Evolutionary conservation across 2,888 invertebrate genomes (phyloP), one percentile per base, ranked within the genome.

Genomic region (Drosophila hamatofila): DNA sequence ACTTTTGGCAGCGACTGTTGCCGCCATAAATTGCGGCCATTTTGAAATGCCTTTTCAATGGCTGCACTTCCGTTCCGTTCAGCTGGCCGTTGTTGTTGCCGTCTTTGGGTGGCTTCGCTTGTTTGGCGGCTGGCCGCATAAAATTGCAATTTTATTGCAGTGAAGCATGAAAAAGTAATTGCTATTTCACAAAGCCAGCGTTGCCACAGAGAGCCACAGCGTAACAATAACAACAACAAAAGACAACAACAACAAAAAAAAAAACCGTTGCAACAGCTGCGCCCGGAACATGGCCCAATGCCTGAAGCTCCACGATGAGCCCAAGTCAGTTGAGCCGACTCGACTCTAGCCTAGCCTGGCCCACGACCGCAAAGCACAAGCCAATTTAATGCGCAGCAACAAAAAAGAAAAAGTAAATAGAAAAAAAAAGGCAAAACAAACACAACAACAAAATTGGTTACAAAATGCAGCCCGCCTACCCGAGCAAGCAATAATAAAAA

Each of bases 81-180:
- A 23, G 37, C 42, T 52, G 52, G 12, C 57, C 57, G 55, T 41
- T 52, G n/a, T 54, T 48, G 14, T 51, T 67, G 46, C 16, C 11
- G 52, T 23, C 35, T 73, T 52, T 78, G 55, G 58, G 46, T 30
- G 72, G 72, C 35, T 60, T 58, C 56, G 63, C 54, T 78, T 88
- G 84, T 65, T 86, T 86, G 83, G 79, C 72, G 87, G 89, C 86
- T 68, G 78, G 80, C 90, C 90, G 89, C 86, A 87, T 88, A 80
- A 87, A 90, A 87, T 87, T 90, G 86, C 86, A 90, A 88, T 87
- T 87, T 87, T 87, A 87, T 87, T 87, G 86, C 86, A 87, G 72
- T 81, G 81, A 75, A 88, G 87, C 86, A 87, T 90, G 87, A 87
- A 89, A 86, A 90, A 89, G 86, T 87, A 87, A 87, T 87, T 86